phyloP scores from a whole-genome alignment of 2,113 vertebrate species.

The Bufo gargarizans region DNA sequence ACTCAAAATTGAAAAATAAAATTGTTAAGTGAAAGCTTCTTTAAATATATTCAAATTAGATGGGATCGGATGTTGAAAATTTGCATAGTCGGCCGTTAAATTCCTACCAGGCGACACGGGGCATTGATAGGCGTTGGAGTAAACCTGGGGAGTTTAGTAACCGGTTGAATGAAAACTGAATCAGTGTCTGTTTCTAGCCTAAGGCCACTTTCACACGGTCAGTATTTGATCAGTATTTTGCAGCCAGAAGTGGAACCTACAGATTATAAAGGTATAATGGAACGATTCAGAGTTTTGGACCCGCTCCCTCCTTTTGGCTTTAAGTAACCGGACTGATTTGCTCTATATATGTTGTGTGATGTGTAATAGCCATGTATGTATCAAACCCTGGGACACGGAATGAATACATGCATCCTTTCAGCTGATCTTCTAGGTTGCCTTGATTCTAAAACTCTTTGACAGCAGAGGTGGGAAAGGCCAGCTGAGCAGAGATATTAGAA shows the following conservation, averaged over 20 bases:
- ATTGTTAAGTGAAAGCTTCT: no score
- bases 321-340: no score
- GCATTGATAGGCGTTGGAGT: background rate
- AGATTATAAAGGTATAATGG: no score
- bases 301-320: no score
- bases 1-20: no score
- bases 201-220: no score
- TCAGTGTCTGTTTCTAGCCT: background rate
- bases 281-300: no score
- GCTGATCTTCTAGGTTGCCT: background rate
- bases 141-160: background rate
- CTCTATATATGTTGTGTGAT: no score
- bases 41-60: no score
- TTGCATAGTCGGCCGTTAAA: background rate
- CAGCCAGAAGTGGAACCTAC: no score
- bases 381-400: background rate
- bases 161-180: background rate
- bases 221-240: no score
- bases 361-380: background rate
- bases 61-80: background rate
- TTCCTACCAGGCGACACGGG: background rate
- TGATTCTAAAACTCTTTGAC: background rate
- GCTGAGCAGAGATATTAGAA: background rate
- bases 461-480: background rate
- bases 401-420: background rate